These are phyloP conservation scores for Temnopleurus reevesii DNA, from an alignment of 53 echinoderm and acorn worm species.

Conservation along the genomic window DNA sequence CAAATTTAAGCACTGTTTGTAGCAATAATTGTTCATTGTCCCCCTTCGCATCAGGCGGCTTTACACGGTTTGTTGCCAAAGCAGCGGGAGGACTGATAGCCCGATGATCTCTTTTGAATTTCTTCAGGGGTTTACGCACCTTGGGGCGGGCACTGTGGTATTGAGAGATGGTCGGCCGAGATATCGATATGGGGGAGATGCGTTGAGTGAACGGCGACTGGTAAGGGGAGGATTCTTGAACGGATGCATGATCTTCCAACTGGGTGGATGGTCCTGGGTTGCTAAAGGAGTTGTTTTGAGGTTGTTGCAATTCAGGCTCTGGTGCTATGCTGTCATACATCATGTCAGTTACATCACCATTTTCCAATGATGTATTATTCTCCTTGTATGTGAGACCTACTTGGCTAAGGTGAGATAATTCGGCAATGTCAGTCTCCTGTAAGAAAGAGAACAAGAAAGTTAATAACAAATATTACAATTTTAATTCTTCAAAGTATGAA, in stretches of 20 bases:
- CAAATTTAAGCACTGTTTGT: slow-evolving; percentile 35
- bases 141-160: neutral
- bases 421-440: slow-evolving; percentile 29
- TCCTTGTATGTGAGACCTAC: neutral
- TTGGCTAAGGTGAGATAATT: slow-evolving; percentile 19
- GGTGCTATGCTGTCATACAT: slow-evolving; percentile 32
- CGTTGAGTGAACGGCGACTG: slow-evolving; percentile 14
- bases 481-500: no score
- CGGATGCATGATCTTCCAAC: neutral
- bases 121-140: slow-evolving; percentile 38
- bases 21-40: neutral
- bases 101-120: slow-evolving; percentile 6
- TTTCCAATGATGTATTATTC: slow-evolving; percentile 9
- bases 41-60: neutral
- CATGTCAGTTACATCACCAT: slow-evolving; percentile 51
- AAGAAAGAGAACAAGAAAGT: neutral
- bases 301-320: slow-evolving; percentile 4
- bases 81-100: neutral
- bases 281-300: slow-evolving; percentile 1
- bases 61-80: neutral
- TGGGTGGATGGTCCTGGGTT: neutral
- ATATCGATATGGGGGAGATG: slow-evolving; percentile 35
- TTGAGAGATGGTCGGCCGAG: slow-evolving; percentile 15
- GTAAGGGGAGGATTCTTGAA: slow-evolving; percentile 36
- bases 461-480: neutral